Percentiles rank a stretch among this genome's conserved stretches.
Evolutionary conservation across 2,113 vertebrate species (phyloP).

Genomic region (Solea solea): DNA sequence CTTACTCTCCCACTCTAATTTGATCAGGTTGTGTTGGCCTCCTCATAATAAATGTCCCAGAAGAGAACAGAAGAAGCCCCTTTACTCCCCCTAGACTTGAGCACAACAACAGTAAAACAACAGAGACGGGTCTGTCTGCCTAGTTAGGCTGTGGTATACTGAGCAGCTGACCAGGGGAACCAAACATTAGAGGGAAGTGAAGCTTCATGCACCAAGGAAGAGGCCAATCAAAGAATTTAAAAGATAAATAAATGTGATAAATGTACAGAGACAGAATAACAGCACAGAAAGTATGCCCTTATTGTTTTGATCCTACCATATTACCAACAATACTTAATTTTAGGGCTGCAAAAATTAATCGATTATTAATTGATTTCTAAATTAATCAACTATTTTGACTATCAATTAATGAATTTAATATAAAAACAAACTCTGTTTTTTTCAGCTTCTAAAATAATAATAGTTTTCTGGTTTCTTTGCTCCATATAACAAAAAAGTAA

Average conservation of each 20-base stretch:
- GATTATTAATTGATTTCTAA: too few species aligned
- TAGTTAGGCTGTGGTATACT: constrained; percentile 68
- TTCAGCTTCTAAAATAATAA: too few species aligned
- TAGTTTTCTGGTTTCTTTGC: too few species aligned
- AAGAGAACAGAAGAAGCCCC: constrained; percentile 77
- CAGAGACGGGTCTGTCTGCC: constrained; percentile 77
- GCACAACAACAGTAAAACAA: constrained; percentile 79
- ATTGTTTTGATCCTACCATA: constrained; percentile 5
- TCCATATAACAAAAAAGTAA: too few species aligned
- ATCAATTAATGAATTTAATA: too few species aligned
- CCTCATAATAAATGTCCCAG: constrained; percentile 74
- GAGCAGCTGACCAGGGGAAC: constrained; percentile 76
- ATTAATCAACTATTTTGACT: too few species aligned
- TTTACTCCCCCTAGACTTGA: constrained; percentile 72
- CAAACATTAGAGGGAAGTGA: constrained; percentile 62
- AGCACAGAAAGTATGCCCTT: background rate
- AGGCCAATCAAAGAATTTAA: constrained; percentile 42
- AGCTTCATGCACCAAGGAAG: constrained; percentile 52
- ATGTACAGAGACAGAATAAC: background rate
- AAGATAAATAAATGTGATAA: constrained; percentile 25
- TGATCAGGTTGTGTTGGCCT: constrained; percentile 79
- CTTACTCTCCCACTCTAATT: constrained; percentile 70
- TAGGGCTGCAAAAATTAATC: too few species aligned
- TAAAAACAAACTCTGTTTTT: too few species aligned
- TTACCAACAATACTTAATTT: constrained; percentile 12